These are phyloP conservation scores for Chloroceryle amazona DNA, from an alignment of 2,797 vertebrate genomes.

Conservation along the genomic window DNA sequence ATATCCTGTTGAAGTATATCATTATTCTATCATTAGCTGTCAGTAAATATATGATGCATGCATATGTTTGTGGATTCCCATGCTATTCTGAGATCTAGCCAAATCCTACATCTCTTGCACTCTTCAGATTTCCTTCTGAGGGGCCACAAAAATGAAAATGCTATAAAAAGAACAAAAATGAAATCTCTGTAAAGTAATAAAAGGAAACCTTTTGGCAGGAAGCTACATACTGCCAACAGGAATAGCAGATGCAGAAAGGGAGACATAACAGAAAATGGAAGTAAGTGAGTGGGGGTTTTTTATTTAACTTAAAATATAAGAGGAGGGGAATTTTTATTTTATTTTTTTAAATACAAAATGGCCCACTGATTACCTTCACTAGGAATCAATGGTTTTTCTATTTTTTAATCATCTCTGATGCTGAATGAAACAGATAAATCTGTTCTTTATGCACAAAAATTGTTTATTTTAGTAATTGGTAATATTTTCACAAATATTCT, in stretches of 20 bases:
- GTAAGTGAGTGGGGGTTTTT: background rate
- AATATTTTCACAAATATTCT: slow-evolving; percentile 60
- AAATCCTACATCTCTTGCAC: background rate
- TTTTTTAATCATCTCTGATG: slow-evolving; percentile 25
- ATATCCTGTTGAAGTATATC: background rate
- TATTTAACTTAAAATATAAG: background rate
- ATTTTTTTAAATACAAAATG: background rate
- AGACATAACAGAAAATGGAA: slow-evolving; percentile 12
- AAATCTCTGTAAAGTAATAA: background rate
- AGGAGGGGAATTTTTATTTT: background rate
- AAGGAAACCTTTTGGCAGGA: slow-evolving; percentile 10
- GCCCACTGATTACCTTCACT: slow-evolving; percentile 6
- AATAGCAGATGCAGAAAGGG: slow-evolving; percentile 22
- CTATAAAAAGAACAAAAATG: background rate
- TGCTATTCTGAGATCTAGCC: background rate
- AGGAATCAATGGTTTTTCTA: slow-evolving; percentile 19
- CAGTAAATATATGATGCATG: background rate
- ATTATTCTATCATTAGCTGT: background rate
- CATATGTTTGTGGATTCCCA: background rate
- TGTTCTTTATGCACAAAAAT: slow-evolving; percentile 14
- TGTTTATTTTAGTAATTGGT: background rate
- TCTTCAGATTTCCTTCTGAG: background rate
- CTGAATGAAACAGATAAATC: slow-evolving; percentile 55
- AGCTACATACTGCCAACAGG: background rate
- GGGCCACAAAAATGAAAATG: background rate